A percentile compares a stretch with the other conserved stretches of the same genome.
Conservation (phyloP, 2,888 invertebrate species). For the Imbricaverruca yamaguchii region DNA sequence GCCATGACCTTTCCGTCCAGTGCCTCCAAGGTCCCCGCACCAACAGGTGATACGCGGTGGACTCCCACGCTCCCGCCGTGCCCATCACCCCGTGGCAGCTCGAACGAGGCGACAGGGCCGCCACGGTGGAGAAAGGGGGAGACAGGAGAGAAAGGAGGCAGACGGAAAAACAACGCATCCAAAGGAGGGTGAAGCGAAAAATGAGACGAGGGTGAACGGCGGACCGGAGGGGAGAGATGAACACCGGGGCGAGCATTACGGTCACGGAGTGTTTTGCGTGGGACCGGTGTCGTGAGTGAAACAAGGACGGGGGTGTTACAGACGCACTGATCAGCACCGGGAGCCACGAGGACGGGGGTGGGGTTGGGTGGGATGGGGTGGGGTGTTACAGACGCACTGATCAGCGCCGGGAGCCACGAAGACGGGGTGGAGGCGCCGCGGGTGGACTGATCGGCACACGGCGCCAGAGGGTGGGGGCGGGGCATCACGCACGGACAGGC, state of each 20-base stretch:
- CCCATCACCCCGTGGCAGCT: not conserved
- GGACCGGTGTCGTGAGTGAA: not conserved
- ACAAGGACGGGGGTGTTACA: too few species aligned
- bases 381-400: too few species aligned
- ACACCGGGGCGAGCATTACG: not conserved
- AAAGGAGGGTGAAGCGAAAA: constrained; percentile 8
- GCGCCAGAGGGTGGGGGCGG: too few species aligned
- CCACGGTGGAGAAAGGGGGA: not conserved
- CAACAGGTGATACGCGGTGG: not conserved
- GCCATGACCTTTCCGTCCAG: not conserved
- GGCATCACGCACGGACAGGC: too few species aligned
- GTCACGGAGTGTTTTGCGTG: not conserved
- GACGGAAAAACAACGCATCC: not conserved
- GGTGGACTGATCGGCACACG: too few species aligned
- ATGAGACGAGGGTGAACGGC: not conserved
- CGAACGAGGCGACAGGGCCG: not conserved
- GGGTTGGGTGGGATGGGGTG: too few species aligned
- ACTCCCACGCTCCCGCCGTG: not conserved
- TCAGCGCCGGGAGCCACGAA: not conserved
- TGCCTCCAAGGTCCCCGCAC: not conserved
- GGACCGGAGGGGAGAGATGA: not conserved
- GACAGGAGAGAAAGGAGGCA: not conserved
- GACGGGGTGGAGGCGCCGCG: not conserved
- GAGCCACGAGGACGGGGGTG: too few species aligned
- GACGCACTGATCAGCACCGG: too few species aligned